Evolutionary conservation across 2,113 vertebrate species (phyloP), one percentile per base, ranked within the genome.

Genomic region (Ictidomys tridecemlineatus): DNA sequence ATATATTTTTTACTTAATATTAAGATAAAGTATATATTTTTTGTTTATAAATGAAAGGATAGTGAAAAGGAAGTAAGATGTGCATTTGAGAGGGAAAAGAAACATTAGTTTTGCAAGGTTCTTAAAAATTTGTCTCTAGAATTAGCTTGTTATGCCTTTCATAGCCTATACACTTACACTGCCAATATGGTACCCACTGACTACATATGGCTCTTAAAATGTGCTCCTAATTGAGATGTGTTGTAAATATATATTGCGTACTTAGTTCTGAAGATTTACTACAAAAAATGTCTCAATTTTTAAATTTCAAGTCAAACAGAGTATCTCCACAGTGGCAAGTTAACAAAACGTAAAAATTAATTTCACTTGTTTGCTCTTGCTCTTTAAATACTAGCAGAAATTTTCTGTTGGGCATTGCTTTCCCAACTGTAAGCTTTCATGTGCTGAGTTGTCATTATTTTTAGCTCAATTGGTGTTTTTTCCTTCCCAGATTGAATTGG

Each of bases 11-110:
- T 73, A 58, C 51, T 79, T 79, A 78, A 45, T 77, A 84, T 73
- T 89, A 85, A 53, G 72, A 74, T 87, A 74, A 53, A 53, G 58
- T 61, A 26, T 32, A 1, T 78, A 12, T 91, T 73, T 74, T 30
- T 82, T 70, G 51, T 78, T 78, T 67, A 30, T 39, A 74, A 85
- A 45, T 63, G 48, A 85, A 92, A 92, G n/a, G 14, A 74, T 13
- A 39, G 53, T 18, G 37, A 58, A 83, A 87, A n/a, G 34, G 17
- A 14, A 11, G 18, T 32, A 34, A 91, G 48, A 32, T n/a, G 7
- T 61, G 86, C 87, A 86, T 93, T 80, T 86, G 53, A 90, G 51
- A 42, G 37, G 80, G 42, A 67, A 74, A 86, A 93, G 73, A 84
- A 84, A 53, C 63, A 51, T 10, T 0, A 17, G 13, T 34, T 94